Evolutionary conservation across 2,888 invertebrate genomes (phyloP), one percentile per base, ranked within the genome.

Genomic region (Exocentrus adspersus): DNA sequence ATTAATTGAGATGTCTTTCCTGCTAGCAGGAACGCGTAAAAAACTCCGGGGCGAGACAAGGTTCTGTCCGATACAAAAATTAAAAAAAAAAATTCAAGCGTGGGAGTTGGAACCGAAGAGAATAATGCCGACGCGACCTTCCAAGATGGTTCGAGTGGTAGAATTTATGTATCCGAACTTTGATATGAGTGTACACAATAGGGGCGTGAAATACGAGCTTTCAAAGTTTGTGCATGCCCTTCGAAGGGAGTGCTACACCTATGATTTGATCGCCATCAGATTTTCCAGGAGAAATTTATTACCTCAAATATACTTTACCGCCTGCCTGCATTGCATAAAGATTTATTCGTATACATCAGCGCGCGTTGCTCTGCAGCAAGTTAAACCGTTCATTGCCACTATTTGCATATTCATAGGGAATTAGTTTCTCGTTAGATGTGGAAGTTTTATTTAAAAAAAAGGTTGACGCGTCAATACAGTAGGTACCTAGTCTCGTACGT

Each of bases 191-290:
- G 57, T 56, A 68, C 62, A 68, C 10, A n/a, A n/a, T 61, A 60
- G 53, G 61, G 58, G 56, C 37, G 60, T 65, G 68, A 68, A 63
- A 65, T 63, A 65, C 63, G 48, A 60, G 65, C 46, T 32, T 53
- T 45, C 45, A 50, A 58, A 65, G 63, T 58, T 60, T 57, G 58
- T 67, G 64, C 67, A 64, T 54, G 62, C 65, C 58, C 65, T 62
- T 63, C 61, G 65, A 58, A 65, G 62, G 43, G 42, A 62, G 45
- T 60, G 62, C 61, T n/a, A n/a, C 60, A 63, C 68, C 68, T 68
- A 68, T 63, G 64, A 68, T 68, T 65, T 63, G 68, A 68, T 68
- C 68, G 62, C 58, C 21, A 48, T 45, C 68, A 68, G 65, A 65
- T 42, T 53, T 65, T 42, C 48, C 43, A 17, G 24, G n/a, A 30